Evolutionary conservation across 2,888 invertebrate genomes (phyloP), one percentile per base, ranked within the genome.

Genomic region (Lasioglossum calceatum): DNA sequence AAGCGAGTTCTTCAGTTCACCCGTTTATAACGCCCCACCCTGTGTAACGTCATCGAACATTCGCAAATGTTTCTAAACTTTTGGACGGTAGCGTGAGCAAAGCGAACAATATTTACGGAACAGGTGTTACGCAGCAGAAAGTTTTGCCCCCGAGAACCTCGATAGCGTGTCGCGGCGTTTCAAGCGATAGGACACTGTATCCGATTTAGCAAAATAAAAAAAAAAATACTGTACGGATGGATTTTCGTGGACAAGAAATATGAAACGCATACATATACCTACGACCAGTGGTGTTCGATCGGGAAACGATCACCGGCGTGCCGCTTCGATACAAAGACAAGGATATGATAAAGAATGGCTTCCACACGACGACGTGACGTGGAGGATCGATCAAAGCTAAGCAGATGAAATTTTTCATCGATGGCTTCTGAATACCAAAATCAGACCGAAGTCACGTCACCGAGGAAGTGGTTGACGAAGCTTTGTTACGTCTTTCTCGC

Each of bases 351-450:
- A 86, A 82, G 89, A 91, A 88, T 88, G 77, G 77, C 72, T 76
- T 44, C 79, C 73, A 80, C 86, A 67, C 39, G 87, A 75, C 77
- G 86, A 87, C 84, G 82, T 42, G 79, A 70, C 42, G 79, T n/a
- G 81, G 78, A 77, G 81, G 77, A 87, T 88, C 87, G 90, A 90
- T 88, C 88, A 84, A 83, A 86, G 80, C 71, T 87, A 78, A 87
- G 83, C 61, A 85, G 85, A 81, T 86, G 83, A 86, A 85, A 91
- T 91, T 89, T 89, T 86, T 91, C 82, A 82, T 82, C 81, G 83
- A 79, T 72, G 80, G 71, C 27, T 64, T 61, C 76, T 82, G 89
- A 90, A 90, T 87, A 84, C 82, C 76, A 81, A 81, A 82, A 86
- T 75, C 27, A 74, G 39, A 71, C 73, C 72, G 36, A 84, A 80